Conservation (phyloP, 1,140 invertebrate genomes). For the Dinothrombium tinctorium region DNA sequence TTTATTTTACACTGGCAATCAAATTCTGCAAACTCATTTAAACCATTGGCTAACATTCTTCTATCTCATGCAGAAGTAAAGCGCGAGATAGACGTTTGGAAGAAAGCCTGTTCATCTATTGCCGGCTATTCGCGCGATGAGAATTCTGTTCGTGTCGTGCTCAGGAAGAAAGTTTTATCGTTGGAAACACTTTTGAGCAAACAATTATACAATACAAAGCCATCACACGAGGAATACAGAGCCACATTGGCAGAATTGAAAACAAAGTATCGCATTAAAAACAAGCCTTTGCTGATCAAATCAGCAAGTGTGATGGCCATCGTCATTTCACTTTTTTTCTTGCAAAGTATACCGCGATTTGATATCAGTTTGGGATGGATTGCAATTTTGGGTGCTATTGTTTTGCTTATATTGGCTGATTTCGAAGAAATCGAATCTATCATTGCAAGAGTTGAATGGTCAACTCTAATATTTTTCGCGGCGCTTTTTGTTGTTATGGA, state of each 20-base stretch:
- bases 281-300: conserved; percentile 45
- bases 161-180: conserved; percentile 37
- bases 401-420: conserved; percentile 42
- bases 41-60: background rate
- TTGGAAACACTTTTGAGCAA: conserved; percentile 33
- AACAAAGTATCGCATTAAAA: conserved; percentile 46
- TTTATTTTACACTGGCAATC: too few relatives aligned
- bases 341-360: conserved; percentile 44
- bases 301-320: conserved; percentile 38
- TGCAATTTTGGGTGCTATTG: conserved; percentile 46
- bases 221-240: conserved; percentile 37
- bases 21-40: background rate
- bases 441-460: conserved; percentile 61
- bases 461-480: conserved; percentile 64
- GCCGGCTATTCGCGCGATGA: conserved; percentile 40
- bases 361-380: conserved; percentile 54
- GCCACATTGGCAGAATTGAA: conserved; percentile 41
- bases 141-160: conserved; percentile 42
- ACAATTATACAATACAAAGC: conserved; percentile 18
- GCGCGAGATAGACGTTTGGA: conserved; percentile 61
- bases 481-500: conserved; percentile 73
- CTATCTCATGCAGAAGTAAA: conserved; percentile 31
- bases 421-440: conserved; percentile 51
- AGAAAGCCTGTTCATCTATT: conserved; percentile 45
- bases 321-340: conserved; percentile 52